phyloP scores from a whole-genome alignment of 1,140 invertebrate species.

The Carcinoscorpius rotundicauda region DNA sequence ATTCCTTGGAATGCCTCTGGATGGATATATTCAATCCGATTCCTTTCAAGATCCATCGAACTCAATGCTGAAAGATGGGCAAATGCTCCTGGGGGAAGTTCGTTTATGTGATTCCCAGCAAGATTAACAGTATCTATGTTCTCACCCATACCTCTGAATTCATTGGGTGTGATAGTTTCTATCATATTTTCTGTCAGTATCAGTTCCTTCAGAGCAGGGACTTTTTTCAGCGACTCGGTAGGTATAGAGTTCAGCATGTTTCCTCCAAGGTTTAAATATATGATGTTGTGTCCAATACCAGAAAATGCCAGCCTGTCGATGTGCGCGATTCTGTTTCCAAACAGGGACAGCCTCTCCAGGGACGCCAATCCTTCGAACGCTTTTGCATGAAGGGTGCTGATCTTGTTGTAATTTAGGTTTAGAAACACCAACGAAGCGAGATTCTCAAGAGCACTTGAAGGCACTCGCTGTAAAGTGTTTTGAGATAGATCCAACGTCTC shows the following conservation, averaged over 20 bases:
- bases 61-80: constrained; percentile 16
- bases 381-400: constrained; percentile 20
- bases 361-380: constrained; percentile 24
- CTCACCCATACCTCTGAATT: constrained; percentile 16
- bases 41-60: constrained; percentile 25
- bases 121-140: constrained; percentile 23
- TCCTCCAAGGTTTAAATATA: constrained; percentile 24
- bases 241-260: constrained; percentile 23
- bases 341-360: constrained; percentile 23
- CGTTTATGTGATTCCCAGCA: constrained; percentile 20
- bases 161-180: constrained; percentile 15
- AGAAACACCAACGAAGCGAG: constrained; percentile 21
- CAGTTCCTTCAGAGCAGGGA: constrained; percentile 21
- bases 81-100: constrained; percentile 21
- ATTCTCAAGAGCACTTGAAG: constrained; percentile 19
- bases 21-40: constrained; percentile 24
- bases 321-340: constrained; percentile 25
- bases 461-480: constrained; percentile 24
- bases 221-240: constrained; percentile 16
- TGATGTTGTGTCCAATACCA: constrained; percentile 24
- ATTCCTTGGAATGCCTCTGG: constrained; percentile 24
- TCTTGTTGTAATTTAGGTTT: constrained; percentile 25
- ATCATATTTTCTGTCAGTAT: constrained; percentile 25
- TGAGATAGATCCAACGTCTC: constrained; percentile 27
- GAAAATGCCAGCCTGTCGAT: constrained; percentile 23